A percentile compares a stretch with the other conserved stretches of the same genome.
Conservation (phyloP, 2,113 vertebrate species). For the Narcine bancroftii region DNA sequence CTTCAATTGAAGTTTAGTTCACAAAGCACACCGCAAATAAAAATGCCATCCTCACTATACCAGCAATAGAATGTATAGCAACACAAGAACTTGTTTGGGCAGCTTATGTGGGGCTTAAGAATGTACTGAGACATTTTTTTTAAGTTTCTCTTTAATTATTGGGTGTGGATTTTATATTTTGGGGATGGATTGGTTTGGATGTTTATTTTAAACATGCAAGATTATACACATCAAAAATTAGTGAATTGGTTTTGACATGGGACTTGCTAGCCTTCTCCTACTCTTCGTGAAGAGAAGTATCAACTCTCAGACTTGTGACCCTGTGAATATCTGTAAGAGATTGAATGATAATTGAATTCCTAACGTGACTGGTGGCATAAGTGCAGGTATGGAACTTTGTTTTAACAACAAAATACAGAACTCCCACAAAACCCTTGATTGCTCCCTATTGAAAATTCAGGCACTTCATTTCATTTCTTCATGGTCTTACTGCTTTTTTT, state of each 20-base stretch:
- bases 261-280: not conserved
- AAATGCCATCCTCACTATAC: not conserved
- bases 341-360: no score
- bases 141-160: conserved; percentile 4
- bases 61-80: not conserved
- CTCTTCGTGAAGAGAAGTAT: not conserved
- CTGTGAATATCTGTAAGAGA: not conserved
- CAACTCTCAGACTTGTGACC: not conserved
- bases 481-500: no score
- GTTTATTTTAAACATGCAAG: not conserved
- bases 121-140: not conserved
- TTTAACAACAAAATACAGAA: no score
- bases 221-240: not conserved
- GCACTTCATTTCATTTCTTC: no score
- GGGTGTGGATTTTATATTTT: not conserved
- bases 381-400: no score
- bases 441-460: no score
- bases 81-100: not conserved
- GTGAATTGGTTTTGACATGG: not conserved
- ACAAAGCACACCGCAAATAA: not conserved
- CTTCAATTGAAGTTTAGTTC: not conserved
- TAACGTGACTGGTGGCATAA: no score
- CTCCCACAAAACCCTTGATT: no score
- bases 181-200: not conserved
- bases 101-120: not conserved